These are phyloP conservation scores for Plagiodera versicolora DNA, from an alignment of 2,888 invertebrate genomes.

Conservation along the genomic window DNA sequence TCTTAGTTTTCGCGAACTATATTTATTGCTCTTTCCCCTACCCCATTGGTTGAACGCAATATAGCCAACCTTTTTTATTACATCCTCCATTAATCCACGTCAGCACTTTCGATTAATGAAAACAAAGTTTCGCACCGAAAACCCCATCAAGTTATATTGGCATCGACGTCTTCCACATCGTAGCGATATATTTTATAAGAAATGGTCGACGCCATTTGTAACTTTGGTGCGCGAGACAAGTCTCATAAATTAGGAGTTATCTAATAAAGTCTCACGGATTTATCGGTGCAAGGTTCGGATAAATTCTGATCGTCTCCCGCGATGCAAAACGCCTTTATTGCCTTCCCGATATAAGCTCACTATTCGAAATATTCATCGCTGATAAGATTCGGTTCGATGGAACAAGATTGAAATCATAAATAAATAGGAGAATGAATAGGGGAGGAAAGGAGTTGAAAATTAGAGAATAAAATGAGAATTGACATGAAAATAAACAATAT, in stretches of 20 bases:
- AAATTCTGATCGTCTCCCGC: conserved; percentile 52
- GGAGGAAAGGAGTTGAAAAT: too few species aligned
- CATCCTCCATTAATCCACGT: conserved; percentile 34
- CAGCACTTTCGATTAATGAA: conserved; percentile 36
- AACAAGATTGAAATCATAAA: not conserved
- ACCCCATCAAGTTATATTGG: conserved; percentile 37
- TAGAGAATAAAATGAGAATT: too few species aligned
- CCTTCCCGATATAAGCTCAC: conserved; percentile 20
- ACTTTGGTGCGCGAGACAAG: conserved; percentile 51
- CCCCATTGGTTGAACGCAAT: conserved; percentile 24
- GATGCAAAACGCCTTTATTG: conserved; percentile 49
- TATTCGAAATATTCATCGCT: conserved; percentile 2
- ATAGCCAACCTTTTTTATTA: conserved; percentile 30
- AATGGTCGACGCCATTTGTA: conserved; percentile 51
- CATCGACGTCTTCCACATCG: conserved; percentile 38
- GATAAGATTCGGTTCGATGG: not conserved
- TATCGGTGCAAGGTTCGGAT: conserved; percentile 53
- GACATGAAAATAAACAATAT: too few species aligned
- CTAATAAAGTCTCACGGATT: conserved; percentile 57
- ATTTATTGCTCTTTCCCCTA: conserved; percentile 12
- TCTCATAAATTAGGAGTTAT: conserved; percentile 56
- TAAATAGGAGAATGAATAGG: not conserved
- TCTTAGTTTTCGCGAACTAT: too few species aligned
- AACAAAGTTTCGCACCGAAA: conserved; percentile 35
- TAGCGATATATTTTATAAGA: conserved; percentile 46